Evolutionary conservation across 2,888 invertebrate species (phyloP), one percentile per base, ranked within the genome.

Genomic region (Camptogramma bilineatum): DNA sequence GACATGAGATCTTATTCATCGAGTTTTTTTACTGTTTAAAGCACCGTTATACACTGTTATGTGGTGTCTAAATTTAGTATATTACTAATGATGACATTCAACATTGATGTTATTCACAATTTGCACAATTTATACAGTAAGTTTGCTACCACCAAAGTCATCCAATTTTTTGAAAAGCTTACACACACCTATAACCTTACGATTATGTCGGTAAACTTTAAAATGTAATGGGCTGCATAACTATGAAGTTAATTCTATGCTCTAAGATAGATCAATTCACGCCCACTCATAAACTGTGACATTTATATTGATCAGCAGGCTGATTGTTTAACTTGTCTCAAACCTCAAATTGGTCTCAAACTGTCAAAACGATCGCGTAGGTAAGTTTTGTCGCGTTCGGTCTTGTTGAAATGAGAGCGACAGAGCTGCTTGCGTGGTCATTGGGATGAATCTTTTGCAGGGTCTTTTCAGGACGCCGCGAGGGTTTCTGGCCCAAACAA

Each of bases 1-100:
- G 34, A 13, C 4, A 44, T 44, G 5, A 17, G 8, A 17, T 44
- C 3, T 19, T 21, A n/a, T 24, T 39, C 8, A 16, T 17, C n/a
- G 18, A 57, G 47, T 53, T 54, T 56, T 44, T 24, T 54, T 69
- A 73, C 79, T 79, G 79, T 77, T 74, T 70, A 70, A 77, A 80
- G 72, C 73, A 69, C 73, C 74, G 61, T 67, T 71, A 56, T 65
- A 62, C 68, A 72, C 73, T 74, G 74, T 69, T 73, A 74, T 73
- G 75, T 77, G 78, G 79, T 81, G 79, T 81, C 73, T 82, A 79
- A 77, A 75, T 80, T 78, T 78, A 76, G 71, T 76, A 78, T 68
- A 76, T 75, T 79, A 75, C 74, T 77, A 81, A 77, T 73, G 69
- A 75, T 76, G 80, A 81, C 82, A 82, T 78, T 71, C 64, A 82